phyloP scores from a whole-genome alignment of 2,113 vertebrate genomes.

The Oreochromis tanganicae region DNA sequence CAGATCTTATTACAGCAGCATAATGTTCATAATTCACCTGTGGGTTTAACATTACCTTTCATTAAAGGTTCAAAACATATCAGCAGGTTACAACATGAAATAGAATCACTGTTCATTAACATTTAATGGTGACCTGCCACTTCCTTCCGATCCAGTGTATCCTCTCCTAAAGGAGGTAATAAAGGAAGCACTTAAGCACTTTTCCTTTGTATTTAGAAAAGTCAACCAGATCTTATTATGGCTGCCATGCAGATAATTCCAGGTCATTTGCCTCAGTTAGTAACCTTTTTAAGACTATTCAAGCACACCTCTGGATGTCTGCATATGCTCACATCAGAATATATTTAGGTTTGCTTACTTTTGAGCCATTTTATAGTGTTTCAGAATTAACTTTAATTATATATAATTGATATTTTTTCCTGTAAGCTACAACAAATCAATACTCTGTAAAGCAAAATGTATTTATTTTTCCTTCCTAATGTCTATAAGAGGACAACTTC shows the following conservation, averaged over 20 bases:
- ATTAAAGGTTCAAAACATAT: background rate
- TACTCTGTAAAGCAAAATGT: background rate
- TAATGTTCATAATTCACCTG: background rate
- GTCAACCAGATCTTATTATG: background rate
- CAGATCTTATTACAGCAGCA: background rate
- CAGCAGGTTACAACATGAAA: background rate
- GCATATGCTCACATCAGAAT: background rate
- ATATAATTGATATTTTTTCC: background rate
- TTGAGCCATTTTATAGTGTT: background rate
- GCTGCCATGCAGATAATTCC: background rate
- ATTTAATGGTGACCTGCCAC: background rate
- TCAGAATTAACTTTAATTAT: background rate
- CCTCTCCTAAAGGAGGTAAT: background rate
- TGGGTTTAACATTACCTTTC: background rate
- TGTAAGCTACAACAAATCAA: background rate
- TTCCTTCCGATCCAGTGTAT: background rate
- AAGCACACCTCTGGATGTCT: background rate
- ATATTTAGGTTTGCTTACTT: background rate
- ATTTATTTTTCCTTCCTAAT: background rate
- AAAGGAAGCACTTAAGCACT: background rate
- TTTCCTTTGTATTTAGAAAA: background rate
- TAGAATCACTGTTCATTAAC: background rate
- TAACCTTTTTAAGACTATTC: background rate
- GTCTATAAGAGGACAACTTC: background rate
- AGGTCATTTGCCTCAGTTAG: background rate